phyloP scores from a whole-genome alignment of 37 sponge, comb jelly and placozoan species.

The Amphimedon queenslandica region DNA sequence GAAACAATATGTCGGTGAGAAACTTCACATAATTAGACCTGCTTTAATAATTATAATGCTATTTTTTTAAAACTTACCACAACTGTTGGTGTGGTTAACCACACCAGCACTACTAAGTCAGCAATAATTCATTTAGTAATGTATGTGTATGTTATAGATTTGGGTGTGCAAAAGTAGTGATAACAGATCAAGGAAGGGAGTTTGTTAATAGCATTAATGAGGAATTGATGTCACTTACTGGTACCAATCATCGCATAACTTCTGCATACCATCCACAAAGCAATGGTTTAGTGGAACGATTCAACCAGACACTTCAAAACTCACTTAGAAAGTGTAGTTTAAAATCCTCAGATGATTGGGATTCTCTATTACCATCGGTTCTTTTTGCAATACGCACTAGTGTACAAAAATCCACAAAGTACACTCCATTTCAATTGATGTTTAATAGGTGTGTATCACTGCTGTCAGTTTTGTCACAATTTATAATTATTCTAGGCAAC shows the following conservation, averaged over 20 bases:
- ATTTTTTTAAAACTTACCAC: neutral
- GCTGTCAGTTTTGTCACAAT: neutral
- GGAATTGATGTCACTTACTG: constrained; percentile 16
- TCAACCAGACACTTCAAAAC: constrained; percentile 27
- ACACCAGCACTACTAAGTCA: neutral
- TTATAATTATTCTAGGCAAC: constrained; percentile 12
- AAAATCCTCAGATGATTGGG: constrained; percentile 26
- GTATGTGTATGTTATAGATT: constrained; percentile 1
- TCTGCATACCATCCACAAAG: constrained; percentile 37
- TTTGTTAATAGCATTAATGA: constrained; percentile 18
- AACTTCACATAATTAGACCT: constrained; percentile 1
- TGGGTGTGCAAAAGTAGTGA: constrained; percentile 21
- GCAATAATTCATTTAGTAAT: neutral
- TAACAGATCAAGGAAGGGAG: constrained; percentile 32
- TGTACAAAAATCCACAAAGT: constrained; percentile 17
- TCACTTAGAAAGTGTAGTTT: constrained; percentile 2
- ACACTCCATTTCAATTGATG: constrained; percentile 20
- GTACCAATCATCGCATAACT: constrained; percentile 12
- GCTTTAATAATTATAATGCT: too few relatives aligned
- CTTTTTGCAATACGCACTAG: constrained; percentile 27
- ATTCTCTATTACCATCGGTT: neutral
- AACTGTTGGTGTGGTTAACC: neutral
- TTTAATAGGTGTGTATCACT: neutral
- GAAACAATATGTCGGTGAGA: constrained; percentile 14
- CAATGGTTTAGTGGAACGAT: constrained; percentile 34